A percentile compares a stretch with the other conserved stretches of the same genome.
phyloP scores from a whole-genome alignment of 2,888 invertebrate species.

The Macrophya annulata region DNA sequence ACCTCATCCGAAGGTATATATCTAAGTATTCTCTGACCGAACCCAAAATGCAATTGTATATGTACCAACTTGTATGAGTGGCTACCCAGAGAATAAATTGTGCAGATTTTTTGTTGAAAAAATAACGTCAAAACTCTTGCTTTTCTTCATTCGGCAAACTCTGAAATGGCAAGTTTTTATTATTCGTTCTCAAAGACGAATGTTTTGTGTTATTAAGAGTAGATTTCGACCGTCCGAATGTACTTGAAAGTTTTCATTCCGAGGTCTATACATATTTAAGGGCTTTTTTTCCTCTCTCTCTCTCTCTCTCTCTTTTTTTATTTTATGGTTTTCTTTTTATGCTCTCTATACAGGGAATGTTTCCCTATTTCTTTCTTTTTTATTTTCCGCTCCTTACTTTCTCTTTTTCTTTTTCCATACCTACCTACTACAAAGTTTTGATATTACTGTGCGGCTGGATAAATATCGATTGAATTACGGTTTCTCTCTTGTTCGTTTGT shows the following conservation, averaged over 20 bases:
- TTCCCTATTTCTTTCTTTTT: background rate
- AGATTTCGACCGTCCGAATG: conserved; percentile 15
- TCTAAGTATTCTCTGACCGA: background rate
- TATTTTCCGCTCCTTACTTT: background rate
- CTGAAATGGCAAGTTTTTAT: background rate
- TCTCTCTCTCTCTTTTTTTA: too few relatives aligned
- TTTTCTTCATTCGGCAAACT: background rate
- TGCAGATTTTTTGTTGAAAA: conserved; percentile 10
- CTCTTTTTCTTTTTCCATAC: background rate
- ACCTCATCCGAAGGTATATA: background rate
- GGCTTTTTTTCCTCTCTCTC: background rate
- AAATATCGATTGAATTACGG: background rate
- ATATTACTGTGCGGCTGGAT: background rate
- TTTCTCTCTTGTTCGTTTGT: background rate
- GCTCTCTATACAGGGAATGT: background rate
- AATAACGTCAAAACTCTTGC: background rate
- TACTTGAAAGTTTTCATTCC: background rate
- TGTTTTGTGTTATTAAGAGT: background rate
- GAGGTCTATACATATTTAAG: background rate
- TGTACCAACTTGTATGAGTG: background rate
- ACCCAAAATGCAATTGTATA: background rate
- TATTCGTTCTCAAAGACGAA: background rate
- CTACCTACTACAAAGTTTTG: background rate
- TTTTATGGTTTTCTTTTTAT: background rate
- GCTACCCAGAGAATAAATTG: background rate